These are phyloP conservation scores for Trogon surrucura DNA, from an alignment of 2,113 vertebrate genomes.

Conservation along the genomic window DNA sequence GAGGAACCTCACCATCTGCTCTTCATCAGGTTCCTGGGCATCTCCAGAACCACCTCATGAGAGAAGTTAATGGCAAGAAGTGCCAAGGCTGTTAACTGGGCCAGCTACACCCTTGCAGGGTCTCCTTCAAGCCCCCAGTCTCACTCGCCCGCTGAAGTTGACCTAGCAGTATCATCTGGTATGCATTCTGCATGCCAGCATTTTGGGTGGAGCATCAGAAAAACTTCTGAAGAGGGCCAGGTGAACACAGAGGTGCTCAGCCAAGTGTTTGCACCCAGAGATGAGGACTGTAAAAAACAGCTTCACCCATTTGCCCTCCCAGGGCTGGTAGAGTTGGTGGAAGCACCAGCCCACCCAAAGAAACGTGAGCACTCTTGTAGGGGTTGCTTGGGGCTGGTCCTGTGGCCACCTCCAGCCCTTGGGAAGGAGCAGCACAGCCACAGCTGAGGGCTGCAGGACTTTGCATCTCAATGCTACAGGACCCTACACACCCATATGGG, in stretches of 20 bases:
- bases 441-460: background rate
- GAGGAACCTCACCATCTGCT: background rate
- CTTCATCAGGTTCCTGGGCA: fast-evolving
- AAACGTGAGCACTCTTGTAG: fast-evolving
- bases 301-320: background rate
- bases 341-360: background rate
- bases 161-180: background rate
- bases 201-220: background rate
- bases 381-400: background rate
- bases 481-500: background rate
- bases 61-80: background rate
- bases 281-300: background rate
- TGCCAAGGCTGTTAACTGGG: background rate
- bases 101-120: background rate
- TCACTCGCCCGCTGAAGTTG: background rate
- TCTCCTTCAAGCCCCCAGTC: background rate
- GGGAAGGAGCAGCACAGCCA: fast-evolving
- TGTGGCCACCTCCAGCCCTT: background rate
- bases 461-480: fast-evolving
- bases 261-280: background rate
- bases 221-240: background rate
- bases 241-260: background rate
- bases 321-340: background rate
- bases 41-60: background rate
- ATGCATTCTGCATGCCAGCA: background rate